A percentile compares a stretch with the other conserved stretches of the same genome.
Evolutionary conservation across 1,140 invertebrate genomes (phyloP).

Genomic region (Penaeus indicus): DNA sequence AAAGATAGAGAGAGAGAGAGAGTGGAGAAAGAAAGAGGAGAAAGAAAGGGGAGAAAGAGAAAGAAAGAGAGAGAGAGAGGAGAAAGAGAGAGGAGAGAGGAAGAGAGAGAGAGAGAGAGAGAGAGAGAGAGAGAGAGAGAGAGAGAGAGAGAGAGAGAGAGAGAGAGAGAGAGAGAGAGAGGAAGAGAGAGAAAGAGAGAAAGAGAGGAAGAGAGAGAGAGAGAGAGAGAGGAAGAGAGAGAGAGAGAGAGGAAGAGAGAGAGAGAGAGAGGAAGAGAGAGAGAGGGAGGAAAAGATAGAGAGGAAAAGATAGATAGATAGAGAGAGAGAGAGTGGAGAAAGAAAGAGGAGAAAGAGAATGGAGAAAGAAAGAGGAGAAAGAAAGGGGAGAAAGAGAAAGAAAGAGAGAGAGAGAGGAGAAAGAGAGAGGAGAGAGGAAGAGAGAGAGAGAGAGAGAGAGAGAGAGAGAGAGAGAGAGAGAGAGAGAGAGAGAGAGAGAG

Average conservation of each 20-base stretch:
- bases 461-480: no score
- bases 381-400: no score
- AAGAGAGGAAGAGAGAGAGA: background rate
- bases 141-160: slow-evolving; percentile 7
- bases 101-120: no score
- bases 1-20: background rate
- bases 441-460: no score
- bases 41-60: background rate
- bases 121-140: background rate
- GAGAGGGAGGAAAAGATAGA: no score
- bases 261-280: background rate
- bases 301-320: no score
- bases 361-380: no score
- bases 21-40: background rate
- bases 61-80: background rate
- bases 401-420: no score
- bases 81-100: background rate
- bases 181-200: slow-evolving; percentile 10
- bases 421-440: no score
- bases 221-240: background rate
- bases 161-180: background rate
- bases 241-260: background rate
- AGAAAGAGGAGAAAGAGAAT: no score
- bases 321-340: no score
- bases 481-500: no score